These are phyloP conservation scores for Clunio marinus DNA, from an alignment of 2,888 invertebrate species.

Conservation along the genomic window DNA sequence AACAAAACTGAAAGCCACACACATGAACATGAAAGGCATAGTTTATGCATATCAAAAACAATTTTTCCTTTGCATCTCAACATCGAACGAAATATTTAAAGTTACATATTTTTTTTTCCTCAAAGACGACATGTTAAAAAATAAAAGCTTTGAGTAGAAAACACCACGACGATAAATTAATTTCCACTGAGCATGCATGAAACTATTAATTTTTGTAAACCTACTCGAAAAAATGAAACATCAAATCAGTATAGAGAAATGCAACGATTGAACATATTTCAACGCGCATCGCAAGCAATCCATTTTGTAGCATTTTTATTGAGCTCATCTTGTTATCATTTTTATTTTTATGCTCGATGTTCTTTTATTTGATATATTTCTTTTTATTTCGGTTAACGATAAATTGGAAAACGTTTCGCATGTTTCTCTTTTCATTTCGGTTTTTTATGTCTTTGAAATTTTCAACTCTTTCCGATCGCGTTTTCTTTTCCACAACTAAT, in stretches of 20 bases:
- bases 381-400: slow-evolving; percentile 5
- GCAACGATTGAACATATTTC: background rate
- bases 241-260: slow-evolving; percentile 1
- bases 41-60: slow-evolving; percentile 14
- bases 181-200: slow-evolving; percentile 36
- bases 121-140: background rate
- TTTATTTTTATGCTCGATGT: background rate
- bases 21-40: background rate
- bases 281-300: background rate
- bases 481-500: background rate
- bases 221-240: slow-evolving; percentile 21
- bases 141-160: background rate
- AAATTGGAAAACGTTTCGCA: slow-evolving; percentile 13
- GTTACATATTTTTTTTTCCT: background rate
- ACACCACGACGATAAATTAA: slow-evolving; percentile 30
- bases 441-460: background rate
- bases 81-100: too few species aligned
- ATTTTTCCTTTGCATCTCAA: slow-evolving; percentile 1
- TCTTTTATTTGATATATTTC: background rate
- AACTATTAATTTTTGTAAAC: slow-evolving; percentile 38
- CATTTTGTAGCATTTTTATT: slow-evolving; percentile 15
- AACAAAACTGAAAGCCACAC: background rate
- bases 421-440: background rate
- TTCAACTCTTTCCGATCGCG: background rate
- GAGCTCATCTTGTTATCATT: slow-evolving; percentile 20